These are phyloP conservation scores for Anthophora plumipes DNA, from an alignment of 2,888 invertebrate genomes.

Conservation along the genomic window DNA sequence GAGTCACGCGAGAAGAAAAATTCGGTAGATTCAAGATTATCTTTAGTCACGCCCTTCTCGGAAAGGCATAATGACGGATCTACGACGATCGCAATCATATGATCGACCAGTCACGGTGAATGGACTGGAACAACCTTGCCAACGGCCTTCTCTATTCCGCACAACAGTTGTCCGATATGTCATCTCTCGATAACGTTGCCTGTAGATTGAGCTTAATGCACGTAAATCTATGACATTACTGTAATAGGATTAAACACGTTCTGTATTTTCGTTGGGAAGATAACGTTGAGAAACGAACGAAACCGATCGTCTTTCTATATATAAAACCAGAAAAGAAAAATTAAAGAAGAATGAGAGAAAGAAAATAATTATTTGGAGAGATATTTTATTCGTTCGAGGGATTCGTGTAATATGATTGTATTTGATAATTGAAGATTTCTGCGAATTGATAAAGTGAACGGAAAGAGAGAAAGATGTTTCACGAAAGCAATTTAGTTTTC, in stretches of 20 bases:
- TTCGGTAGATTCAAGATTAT: slow-evolving; percentile 40
- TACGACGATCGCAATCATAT: slow-evolving; percentile 39
- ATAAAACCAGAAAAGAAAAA: too few relatives aligned
- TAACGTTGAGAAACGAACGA: neutral
- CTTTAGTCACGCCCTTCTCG: slow-evolving; percentile 41
- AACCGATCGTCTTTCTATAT: neutral
- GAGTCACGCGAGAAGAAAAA: slow-evolving; percentile 34
- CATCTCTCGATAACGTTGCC: slow-evolving; percentile 32
- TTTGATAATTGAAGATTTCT: too few relatives aligned
- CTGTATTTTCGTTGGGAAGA: neutral
- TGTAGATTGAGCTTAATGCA: slow-evolving; percentile 10
- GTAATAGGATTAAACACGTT: slow-evolving; percentile 4
- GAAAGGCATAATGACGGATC: slow-evolving; percentile 46
- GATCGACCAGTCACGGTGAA: slow-evolving; percentile 65
- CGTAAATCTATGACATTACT: neutral
- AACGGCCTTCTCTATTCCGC: slow-evolving; percentile 68
- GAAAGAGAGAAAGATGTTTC: too few relatives aligned
- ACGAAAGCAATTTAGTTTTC: too few relatives aligned
- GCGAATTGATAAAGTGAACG: too few relatives aligned
- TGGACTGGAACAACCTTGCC: slow-evolving; percentile 72
- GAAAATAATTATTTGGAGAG: neutral
- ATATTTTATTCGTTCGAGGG: neutral
- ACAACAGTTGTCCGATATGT: slow-evolving; percentile 36
- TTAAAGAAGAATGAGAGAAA: neutral
- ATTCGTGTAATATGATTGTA: neutral